Conservation (phyloP, 2,888 invertebrate genomes). For the Patella caerulea region DNA sequence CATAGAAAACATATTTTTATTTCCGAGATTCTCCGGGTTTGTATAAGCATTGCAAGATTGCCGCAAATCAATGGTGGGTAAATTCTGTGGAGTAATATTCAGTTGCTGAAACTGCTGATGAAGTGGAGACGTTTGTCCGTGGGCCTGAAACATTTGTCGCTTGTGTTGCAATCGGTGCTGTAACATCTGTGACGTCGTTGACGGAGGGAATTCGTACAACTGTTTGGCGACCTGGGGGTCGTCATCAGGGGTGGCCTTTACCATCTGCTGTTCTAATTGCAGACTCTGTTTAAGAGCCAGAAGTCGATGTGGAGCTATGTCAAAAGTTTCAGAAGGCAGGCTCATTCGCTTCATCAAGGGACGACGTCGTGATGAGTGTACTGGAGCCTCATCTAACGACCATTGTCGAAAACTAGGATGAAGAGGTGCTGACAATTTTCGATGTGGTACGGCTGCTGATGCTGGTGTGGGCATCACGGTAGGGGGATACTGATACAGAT, state of each 20-base stretch:
- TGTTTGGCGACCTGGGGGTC: conserved; percentile 16
- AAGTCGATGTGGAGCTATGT: conserved; percentile 68
- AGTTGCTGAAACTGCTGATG: conserved; percentile 73
- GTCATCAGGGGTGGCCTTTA: conserved; percentile 51
- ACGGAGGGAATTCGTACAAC: not conserved
- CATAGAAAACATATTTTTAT: no score
- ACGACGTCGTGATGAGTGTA: conserved; percentile 46
- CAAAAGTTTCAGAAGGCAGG: conserved; percentile 67
- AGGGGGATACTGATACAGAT: conserved; percentile 22
- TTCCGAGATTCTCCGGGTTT: conserved; percentile 14
- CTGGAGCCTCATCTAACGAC: conserved; percentile 54
- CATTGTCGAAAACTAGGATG: conserved; percentile 45
- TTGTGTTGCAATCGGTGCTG: conserved; percentile 89
- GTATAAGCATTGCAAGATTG: not conserved
- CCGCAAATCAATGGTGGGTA: conserved; percentile 28
- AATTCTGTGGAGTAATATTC: conserved; percentile 75
- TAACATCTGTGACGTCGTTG: conserved; percentile 76
- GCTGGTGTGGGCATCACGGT: not conserved
- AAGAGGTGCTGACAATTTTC: conserved; percentile 42
- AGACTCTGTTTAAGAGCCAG: conserved; percentile 70
- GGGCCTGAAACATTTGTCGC: conserved; percentile 86
- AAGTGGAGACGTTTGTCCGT: conserved; percentile 75
- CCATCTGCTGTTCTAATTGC: conserved; percentile 68
- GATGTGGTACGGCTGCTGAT: conserved; percentile 26
- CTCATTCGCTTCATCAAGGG: conserved; percentile 69